These are phyloP conservation scores for Abscondita cerata DNA, from an alignment of 2,888 invertebrate genomes.

Conservation along the genomic window DNA sequence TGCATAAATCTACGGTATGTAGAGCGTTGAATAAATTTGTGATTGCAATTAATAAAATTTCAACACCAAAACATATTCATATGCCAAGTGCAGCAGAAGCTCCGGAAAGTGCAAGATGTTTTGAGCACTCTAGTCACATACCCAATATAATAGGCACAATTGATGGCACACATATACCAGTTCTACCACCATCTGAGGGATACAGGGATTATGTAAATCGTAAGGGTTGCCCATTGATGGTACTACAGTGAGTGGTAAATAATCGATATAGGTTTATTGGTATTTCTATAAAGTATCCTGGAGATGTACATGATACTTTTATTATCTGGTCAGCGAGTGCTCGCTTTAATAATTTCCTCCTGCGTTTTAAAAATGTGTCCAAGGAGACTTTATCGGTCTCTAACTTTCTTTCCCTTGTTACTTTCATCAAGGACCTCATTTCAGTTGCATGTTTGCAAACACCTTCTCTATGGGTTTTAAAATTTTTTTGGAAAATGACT, in stretches of 20 bases:
- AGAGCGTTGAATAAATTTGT: conserved; percentile 43
- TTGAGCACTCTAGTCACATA: conserved; percentile 41
- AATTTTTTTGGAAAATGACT: background rate
- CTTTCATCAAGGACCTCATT: background rate
- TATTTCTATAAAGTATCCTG: conserved; percentile 28
- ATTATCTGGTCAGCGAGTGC: background rate
- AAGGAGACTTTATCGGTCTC: background rate
- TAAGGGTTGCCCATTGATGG: conserved; percentile 39
- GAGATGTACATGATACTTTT: conserved; percentile 28
- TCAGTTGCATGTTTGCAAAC: background rate
- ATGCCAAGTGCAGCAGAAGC: conserved; percentile 45
- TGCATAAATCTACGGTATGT: conserved; percentile 39
- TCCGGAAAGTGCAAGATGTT: conserved; percentile 26
- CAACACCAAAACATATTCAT: conserved; percentile 39
- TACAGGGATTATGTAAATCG: conserved; percentile 38
- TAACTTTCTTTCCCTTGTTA: background rate
- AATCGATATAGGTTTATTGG: conserved; percentile 31
- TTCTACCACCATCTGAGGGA: conserved; percentile 35
- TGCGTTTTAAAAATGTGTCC: background rate
- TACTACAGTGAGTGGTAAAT: conserved; percentile 40
- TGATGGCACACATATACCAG: conserved; percentile 40
- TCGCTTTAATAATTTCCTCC: background rate
- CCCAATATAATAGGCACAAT: conserved; percentile 48
- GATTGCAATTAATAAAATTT: conserved; percentile 42
- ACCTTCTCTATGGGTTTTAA: background rate